A percentile compares a stretch with the other conserved stretches of the same genome.
Evolutionary conservation across 1,140 invertebrate species (phyloP).

Genomic region (Vollenhovia emeryi): DNA sequence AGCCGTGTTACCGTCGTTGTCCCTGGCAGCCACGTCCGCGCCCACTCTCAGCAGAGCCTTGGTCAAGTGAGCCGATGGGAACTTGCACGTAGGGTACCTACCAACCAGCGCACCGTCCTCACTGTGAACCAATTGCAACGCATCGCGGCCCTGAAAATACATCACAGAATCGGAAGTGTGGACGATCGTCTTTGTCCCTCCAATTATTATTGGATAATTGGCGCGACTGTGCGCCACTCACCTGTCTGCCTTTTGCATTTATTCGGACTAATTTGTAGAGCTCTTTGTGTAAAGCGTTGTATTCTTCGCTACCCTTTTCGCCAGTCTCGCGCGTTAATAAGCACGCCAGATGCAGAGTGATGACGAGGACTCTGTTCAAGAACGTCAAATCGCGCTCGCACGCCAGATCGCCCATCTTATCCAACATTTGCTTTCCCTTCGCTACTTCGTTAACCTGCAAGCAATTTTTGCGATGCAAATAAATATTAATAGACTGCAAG

Average conservation of each 20-base stretch:
- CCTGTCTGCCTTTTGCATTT: constrained; percentile 86
- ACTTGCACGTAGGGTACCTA: constrained; percentile 91
- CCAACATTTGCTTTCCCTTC: constrained; percentile 83
- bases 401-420: constrained; percentile 84
- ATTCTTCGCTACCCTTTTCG: constrained; percentile 85
- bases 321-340: constrained; percentile 89
- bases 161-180: background rate
- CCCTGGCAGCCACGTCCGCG: constrained; percentile 91
- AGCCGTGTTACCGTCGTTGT: constrained; percentile 93
- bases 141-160: constrained; percentile 89
- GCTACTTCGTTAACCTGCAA: constrained; percentile 84
- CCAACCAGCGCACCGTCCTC: constrained; percentile 86
- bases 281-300: constrained; percentile 87
- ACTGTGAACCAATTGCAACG: constrained; percentile 93
- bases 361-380: constrained; percentile 94
- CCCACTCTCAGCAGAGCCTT: constrained; percentile 93
- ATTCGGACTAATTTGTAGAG: constrained; percentile 92
- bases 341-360: constrained; percentile 93
- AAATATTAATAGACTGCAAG: background rate
- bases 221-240: constrained; percentile 58
- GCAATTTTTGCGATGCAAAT: background rate
- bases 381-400: constrained; percentile 90
- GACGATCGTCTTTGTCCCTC: background rate
- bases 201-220: background rate
- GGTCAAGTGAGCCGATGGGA: constrained; percentile 91